Evolutionary conservation across 1,140 invertebrate species (phyloP).

Genomic region (Drosophila ficusphila): DNA sequence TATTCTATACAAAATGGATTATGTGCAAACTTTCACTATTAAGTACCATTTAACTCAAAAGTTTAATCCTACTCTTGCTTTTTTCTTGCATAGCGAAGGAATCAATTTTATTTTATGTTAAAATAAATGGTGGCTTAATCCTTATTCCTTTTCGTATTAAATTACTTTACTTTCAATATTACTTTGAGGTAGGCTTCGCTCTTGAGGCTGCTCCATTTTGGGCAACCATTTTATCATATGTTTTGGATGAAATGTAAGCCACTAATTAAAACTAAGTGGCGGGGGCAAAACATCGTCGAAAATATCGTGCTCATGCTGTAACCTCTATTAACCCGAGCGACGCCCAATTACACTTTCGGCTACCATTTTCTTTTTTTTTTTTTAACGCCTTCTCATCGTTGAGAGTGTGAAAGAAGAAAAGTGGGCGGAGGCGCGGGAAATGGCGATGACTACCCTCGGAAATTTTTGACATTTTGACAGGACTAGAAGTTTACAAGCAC

Average conservation of each 20-base stretch:
- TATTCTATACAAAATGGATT: no score
- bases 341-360: slow-evolving; percentile 78
- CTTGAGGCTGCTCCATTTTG: slow-evolving; percentile 30
- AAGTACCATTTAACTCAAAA: no score
- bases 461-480: slow-evolving; percentile 78
- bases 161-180: no score
- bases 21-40: no score
- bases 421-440: neutral
- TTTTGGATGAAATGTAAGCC: slow-evolving; percentile 62
- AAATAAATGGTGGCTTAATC: no score
- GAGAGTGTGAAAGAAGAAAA: slow-evolving; percentile 27
- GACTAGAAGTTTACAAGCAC: slow-evolving; percentile 61
- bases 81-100: no score
- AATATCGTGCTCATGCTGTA: slow-evolving; percentile 47
- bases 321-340: slow-evolving; percentile 75
- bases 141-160: no score
- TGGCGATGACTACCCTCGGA: slow-evolving; percentile 41
- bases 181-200: slow-evolving; percentile 2
- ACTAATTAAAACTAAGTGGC: slow-evolving; percentile 81
- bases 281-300: slow-evolving; percentile 58
- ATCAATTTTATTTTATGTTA: no score
- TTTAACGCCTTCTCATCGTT: slow-evolving; percentile 58
- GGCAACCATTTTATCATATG: slow-evolving; percentile 42
- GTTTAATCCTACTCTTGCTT: no score
- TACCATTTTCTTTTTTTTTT: slow-evolving; percentile 63